Conservation (phyloP, 2,113 vertebrate genomes). For the Leuciscus idus region DNA sequence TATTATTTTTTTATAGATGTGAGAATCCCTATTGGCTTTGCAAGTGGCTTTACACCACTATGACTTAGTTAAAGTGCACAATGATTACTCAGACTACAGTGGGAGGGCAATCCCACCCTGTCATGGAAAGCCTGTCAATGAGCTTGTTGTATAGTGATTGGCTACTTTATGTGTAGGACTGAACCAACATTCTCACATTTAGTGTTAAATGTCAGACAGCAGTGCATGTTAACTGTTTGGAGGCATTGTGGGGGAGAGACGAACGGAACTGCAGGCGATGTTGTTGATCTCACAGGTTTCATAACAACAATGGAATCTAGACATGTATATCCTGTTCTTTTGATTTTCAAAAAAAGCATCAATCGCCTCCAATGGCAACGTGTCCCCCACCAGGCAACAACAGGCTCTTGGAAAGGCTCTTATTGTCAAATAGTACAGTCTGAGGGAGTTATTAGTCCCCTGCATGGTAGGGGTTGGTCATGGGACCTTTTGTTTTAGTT, state of each 20-base stretch:
- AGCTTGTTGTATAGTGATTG: constrained; percentile 21
- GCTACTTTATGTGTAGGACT: constrained; percentile 24
- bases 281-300: constrained; percentile 25
- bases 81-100: background rate
- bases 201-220: constrained; percentile 14
- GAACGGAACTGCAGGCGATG: background rate
- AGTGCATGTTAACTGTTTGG: background rate
- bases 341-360: constrained; percentile 15
- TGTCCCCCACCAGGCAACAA: constrained; percentile 19
- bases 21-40: background rate
- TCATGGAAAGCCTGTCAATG: background rate
- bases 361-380: constrained; percentile 22
- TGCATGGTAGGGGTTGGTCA: background rate
- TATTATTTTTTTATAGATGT: background rate
- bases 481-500: constrained; percentile 35
- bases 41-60: background rate
- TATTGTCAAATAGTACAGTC: constrained; percentile 11
- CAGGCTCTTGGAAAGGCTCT: constrained; percentile 40
- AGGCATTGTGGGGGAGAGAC: background rate
- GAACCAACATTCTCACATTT: constrained; percentile 11
- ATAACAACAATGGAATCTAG: constrained; percentile 34
- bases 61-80: background rate
- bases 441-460: constrained; percentile 17
- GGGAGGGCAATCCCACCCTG: constrained; percentile 8
- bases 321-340: constrained; percentile 40